Evolutionary conservation across 2,797 vertebrate species (phyloP), one percentile per base, ranked within the genome.

Genomic region (Ctenopoma kingsleyae): DNA sequence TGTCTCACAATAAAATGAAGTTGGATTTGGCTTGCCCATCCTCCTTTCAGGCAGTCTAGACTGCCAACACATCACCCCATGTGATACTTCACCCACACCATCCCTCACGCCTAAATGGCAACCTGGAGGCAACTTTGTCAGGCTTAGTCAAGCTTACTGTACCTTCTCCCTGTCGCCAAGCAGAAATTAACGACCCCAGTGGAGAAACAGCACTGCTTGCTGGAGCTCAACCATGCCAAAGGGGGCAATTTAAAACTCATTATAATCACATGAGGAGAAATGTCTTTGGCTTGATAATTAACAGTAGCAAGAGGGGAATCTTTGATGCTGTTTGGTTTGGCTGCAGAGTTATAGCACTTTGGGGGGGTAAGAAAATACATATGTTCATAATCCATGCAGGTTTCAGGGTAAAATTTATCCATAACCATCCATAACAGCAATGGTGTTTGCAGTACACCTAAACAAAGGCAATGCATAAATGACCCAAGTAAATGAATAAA

Each of bases 191-290:
- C 62, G 70, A 46, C 20, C 68, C 55, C 19, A 11, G 38, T 9
- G 67, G 20, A 70, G 71, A 71, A 48, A 57, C 71, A 40, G 61
- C 13, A 6, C 51, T 64, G 77, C 74, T 73, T 17, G 20, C 60
- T 84, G 78, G 70, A 83, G 80, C 73, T 73, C 57, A 41, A 62
- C 65, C 3, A 12, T 41, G 71, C 74, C 73, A 49, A 67, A 55
- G 64, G 84, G 72, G 54, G 67, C 53, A 51, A 77, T 84, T 91
- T 85, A 78, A 84, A 87, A 84, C 81, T 77, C 74, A 88, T 82
- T 78, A 82, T 78, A 78, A 88, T 84, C 80, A 80, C 84, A 81
- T 53, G 69, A 84, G 74, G 49, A 80, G 66, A 90, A 88, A 86
- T 71, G 71, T 78, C 75, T 79, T 48, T 72, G 71, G 71, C 78